Percentiles rank a stretch among this genome's conserved stretches.
Evolutionary conservation across 2,888 invertebrate species (phyloP).

Genomic region (Caenorhabditis doughertyi): DNA sequence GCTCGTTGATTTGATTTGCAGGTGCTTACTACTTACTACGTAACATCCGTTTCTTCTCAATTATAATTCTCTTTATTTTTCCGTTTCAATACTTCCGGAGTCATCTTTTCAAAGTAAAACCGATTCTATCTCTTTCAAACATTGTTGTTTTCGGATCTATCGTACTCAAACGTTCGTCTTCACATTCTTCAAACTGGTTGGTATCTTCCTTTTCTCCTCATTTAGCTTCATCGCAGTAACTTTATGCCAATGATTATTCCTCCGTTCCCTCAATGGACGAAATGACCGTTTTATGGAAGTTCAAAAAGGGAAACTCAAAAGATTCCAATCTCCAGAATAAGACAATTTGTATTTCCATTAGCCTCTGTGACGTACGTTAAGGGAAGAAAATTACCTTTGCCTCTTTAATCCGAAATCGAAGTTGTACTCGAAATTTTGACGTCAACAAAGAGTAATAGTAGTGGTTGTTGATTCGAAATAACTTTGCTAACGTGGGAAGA

Average conservation of each 20-base stretch:
- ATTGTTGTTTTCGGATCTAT: constrained; percentile 45
- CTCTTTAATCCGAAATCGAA: not conserved
- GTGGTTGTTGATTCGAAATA: constrained; percentile 4
- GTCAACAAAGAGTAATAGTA: not conserved
- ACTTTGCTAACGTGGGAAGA: constrained; percentile 16
- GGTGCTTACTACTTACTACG: constrained; percentile 38
- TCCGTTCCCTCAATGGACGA: not conserved
- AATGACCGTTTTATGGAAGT: constrained; percentile 49
- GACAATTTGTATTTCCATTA: constrained; percentile 8
- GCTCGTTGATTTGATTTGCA: constrained; percentile 23
- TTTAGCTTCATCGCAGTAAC: constrained; percentile 21
- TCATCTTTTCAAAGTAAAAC: constrained; percentile 2
- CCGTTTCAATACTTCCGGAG: constrained; percentile 29
- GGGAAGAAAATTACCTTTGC: not conserved
- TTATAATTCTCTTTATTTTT: constrained; percentile 19
- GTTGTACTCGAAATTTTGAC: constrained; percentile 22
- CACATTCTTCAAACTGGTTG: constrained; percentile 49
- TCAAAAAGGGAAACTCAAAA: not conserved
- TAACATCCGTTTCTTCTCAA: constrained; percentile 39
- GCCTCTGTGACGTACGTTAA: constrained; percentile 16
- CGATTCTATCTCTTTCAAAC: not conserved
- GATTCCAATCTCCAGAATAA: not conserved
- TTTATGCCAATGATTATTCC: constrained; percentile 37
- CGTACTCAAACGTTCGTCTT: constrained; percentile 34
- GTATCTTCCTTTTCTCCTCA: not conserved